phyloP scores from a whole-genome alignment of 2,888 invertebrate species.

The Microplitis deprimator region DNA sequence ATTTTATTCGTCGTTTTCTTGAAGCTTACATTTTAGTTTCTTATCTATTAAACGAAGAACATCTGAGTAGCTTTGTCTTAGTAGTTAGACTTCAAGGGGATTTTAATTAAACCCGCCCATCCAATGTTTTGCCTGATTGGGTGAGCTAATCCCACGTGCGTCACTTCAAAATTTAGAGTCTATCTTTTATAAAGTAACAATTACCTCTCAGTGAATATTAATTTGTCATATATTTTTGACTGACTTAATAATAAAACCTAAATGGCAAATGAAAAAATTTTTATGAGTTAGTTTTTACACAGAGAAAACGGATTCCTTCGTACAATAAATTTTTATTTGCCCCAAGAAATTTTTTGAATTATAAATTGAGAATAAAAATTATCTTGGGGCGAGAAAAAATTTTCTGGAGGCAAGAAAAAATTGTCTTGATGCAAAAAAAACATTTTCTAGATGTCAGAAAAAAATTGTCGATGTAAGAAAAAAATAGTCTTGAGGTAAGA shows the following conservation, averaged over 20 bases:
- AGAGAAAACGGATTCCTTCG: no score
- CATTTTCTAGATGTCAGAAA: no score
- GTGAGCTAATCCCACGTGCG: constrained; percentile 59
- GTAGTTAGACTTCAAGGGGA: constrained; percentile 60
- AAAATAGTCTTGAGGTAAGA: no score
- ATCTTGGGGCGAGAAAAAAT: no score
- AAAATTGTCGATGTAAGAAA: no score
- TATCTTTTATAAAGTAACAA: constrained; percentile 47
- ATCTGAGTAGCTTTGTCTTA: constrained; percentile 51
- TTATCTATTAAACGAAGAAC: constrained; percentile 32
- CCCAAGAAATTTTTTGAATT: no score
- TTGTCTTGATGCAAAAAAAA: no score
- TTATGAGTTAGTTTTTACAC: no score
- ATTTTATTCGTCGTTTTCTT: constrained; percentile 20
- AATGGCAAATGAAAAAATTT: constrained; percentile 37
- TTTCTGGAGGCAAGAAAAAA: no score
- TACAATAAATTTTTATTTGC: no score
- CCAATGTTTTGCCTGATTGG: constrained; percentile 70
- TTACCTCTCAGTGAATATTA: constrained; percentile 31
- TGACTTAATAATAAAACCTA: constrained; percentile 39
- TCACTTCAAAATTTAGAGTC: constrained; percentile 63
- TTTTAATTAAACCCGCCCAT: constrained; percentile 72
- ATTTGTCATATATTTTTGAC: constrained; percentile 37
- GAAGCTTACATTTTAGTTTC: constrained; percentile 23
- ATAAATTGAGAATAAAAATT: no score